Conservation (phyloP, 2,797 vertebrate genomes). For the Sebastes iracundus region DNA sequence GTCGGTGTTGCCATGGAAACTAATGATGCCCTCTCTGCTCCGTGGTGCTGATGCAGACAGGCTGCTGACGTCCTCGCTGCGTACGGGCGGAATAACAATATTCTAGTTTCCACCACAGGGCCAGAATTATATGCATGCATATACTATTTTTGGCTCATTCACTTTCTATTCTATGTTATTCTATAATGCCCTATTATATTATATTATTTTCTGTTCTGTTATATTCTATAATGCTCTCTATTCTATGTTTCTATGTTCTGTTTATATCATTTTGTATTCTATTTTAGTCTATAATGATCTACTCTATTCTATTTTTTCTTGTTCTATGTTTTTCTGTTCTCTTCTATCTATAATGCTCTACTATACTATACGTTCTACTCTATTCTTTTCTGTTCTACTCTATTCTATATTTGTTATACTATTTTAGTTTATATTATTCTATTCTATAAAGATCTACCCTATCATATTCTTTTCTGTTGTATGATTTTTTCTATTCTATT, state of each 20-base stretch:
- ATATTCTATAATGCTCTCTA: not conserved
- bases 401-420: not conserved
- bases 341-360: not conserved
- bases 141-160: not conserved
- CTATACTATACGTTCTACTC: not conserved
- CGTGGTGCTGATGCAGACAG: conserved; percentile 79
- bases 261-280: not conserved
- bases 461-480: not conserved
- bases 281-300: not conserved
- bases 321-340: not conserved
- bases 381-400: not conserved
- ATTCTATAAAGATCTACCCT: not conserved
- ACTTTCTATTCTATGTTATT: not conserved
- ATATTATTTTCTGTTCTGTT: not conserved
- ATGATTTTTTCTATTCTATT: not conserved
- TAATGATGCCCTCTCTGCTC: conserved; percentile 75
- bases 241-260: not conserved
- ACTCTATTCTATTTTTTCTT: not conserved
- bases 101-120: conserved; percentile 30
- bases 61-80: conserved; percentile 67
- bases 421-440: not conserved
- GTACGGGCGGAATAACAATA: conserved; percentile 61
- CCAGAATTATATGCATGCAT: not conserved
- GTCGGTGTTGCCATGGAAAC: conserved; percentile 84
- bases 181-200: not conserved